These are phyloP conservation scores for Falco punctatus DNA, from an alignment of 2,113 vertebrate genomes.

Conservation along the genomic window DNA sequence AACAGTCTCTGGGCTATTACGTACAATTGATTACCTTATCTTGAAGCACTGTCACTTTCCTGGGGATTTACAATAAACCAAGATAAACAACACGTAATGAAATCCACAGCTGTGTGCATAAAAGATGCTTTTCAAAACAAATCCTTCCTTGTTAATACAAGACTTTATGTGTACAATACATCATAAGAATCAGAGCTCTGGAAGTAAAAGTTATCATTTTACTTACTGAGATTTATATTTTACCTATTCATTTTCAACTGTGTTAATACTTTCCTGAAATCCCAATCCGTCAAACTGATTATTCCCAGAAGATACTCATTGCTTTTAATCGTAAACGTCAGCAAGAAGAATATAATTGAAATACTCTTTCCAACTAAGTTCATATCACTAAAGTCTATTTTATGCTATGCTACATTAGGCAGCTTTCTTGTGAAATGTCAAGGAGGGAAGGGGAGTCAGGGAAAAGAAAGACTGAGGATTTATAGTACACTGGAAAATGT, in stretches of 20 bases:
- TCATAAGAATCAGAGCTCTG: neutral
- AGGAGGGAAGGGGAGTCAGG: rapidly evolving
- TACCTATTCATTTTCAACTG: constrained; percentile 41
- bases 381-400: neutral
- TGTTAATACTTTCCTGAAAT: constrained; percentile 19
- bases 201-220: constrained; percentile 28
- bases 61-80: constrained; percentile 20
- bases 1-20: neutral
- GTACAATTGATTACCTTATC: neutral
- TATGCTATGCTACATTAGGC: neutral
- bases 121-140: constrained; percentile 24
- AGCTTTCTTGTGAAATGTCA: neutral
- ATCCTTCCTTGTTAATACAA: constrained; percentile 18
- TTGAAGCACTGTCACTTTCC: neutral
- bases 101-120: constrained; percentile 23
- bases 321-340: constrained; percentile 20
- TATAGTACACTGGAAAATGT: neutral
- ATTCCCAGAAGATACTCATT: constrained; percentile 4
- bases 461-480: neutral
- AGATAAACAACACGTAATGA: neutral
- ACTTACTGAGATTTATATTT: constrained; percentile 17
- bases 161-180: neutral
- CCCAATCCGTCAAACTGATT: neutral
- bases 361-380: constrained; percentile 1
- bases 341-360: constrained; percentile 26